These are phyloP conservation scores for Cochlearius cochlearius DNA, from an alignment of 2,113 vertebrate genomes.

Conservation along the genomic window DNA sequence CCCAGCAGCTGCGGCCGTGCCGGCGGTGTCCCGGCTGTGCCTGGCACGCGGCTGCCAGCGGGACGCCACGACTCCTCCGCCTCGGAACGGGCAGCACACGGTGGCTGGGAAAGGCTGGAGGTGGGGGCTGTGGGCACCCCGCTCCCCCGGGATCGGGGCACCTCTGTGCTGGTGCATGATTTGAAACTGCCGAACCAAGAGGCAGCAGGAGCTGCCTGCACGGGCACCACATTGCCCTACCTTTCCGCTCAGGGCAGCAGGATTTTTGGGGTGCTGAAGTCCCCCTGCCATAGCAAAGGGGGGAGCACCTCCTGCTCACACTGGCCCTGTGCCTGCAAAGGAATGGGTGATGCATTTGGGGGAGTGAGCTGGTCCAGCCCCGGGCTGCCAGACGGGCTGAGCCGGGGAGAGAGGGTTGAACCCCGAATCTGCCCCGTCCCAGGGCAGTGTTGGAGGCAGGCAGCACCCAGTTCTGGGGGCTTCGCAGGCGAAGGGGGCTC, in stretches of 20 bases:
- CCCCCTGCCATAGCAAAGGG: fast-evolving
- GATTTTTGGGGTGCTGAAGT: not conserved
- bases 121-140: fast-evolving
- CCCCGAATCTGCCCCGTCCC: fast-evolving
- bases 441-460: not conserved
- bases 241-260: not conserved
- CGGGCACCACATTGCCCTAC: fast-evolving
- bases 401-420: too few species aligned
- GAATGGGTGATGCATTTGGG: not conserved
- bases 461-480: not conserved
- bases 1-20: not conserved
- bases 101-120: not conserved
- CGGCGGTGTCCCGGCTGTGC: not conserved
- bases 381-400: not conserved
- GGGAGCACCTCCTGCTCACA: not conserved
- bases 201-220: not conserved
- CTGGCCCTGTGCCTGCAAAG: too few species aligned
- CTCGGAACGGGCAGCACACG: not conserved
- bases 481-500: not conserved
- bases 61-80: fast-evolving
- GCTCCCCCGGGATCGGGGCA: fast-evolving
- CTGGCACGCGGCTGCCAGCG: conserved; percentile 52
- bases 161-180: fast-evolving
- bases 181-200: not conserved
- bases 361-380: not conserved